Evolutionary conservation across 2,797 vertebrate species (phyloP), one percentile per base, ranked within the genome.

Genomic region (Sorex maritimensis): DNA sequence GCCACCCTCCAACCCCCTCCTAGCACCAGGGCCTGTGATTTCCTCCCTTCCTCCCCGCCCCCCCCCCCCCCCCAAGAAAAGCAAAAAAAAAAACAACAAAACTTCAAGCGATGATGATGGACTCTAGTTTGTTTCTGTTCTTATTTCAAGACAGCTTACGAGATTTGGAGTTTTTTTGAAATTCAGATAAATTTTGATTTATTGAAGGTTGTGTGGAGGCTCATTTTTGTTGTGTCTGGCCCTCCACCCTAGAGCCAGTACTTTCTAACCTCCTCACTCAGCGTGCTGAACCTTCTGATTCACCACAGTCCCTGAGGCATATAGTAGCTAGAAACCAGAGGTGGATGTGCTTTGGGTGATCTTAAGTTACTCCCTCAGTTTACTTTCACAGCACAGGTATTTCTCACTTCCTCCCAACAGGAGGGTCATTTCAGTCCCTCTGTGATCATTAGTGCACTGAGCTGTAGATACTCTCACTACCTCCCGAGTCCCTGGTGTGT

Each of bases 61-160:
- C 41, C 41, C 41, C 3, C 41, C 41, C 41, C 41, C 41, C 41
- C 4, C 41, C 41, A 44, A 44, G 41, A 44, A 44, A 44, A 44
- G 41, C 41, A 44, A 44, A 44, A 44, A 41, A 41, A 5, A 44
- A 44, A 44, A 2, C 41, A 44, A 44, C 41, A 44, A 44, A 44
- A 7, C 61, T 88, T 95, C 79, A 58, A 94, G 86, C 71, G 52
- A 19, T 61, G 34, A 61, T 77, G 78, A 77, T 90, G 65, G 86
- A 71, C 81, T 90, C 61, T 86, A 38, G 19, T 15, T 90, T 78
- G 23, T 90, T 91, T 93, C 85, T 68, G 12, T 83, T 95, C 72
- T 74, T 74, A n/a, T 9, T 95, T 12, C 71, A 94, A 83, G 38
- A 8, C 41, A 44, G 41, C 41, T 44, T 44, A 44, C 1, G 41